Conservation (phyloP, 1,140 invertebrate genomes). For the Vanessa tameamea region DNA sequence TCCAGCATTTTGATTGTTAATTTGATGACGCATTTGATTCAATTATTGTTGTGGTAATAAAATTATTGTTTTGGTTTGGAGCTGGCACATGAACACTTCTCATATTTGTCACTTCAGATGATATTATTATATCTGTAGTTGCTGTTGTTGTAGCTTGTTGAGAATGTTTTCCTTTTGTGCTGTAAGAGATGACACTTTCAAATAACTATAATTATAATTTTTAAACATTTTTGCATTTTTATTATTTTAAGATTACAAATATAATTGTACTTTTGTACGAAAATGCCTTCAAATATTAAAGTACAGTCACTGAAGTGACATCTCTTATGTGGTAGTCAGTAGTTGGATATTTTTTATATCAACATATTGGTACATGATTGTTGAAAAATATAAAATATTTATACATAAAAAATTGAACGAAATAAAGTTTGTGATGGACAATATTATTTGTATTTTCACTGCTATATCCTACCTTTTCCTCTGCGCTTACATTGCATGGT, state of each 20-base stretch:
- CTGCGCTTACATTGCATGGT: constrained; percentile 38
- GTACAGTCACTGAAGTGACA: constrained; percentile 13
- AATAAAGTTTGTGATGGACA: constrained; percentile 49
- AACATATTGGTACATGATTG: constrained; percentile 27
- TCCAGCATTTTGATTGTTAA: constrained; percentile 21
- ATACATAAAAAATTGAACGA: constrained; percentile 40
- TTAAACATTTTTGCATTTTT: constrained; percentile 13
- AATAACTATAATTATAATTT: constrained; percentile 12
- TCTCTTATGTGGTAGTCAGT: constrained; percentile 34
- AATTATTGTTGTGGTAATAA: constrained; percentile 6
- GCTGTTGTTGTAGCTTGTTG: constrained; percentile 33
- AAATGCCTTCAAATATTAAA: constrained; percentile 9
- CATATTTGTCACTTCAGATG: constrained; percentile 27
- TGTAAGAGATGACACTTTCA: constrained; percentile 27
- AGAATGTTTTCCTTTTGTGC: constrained; percentile 32
- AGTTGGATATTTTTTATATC: constrained; percentile 25
- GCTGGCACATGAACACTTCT: constrained; percentile 32
- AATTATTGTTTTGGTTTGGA: constrained; percentile 29
- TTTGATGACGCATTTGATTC: constrained; percentile 11
- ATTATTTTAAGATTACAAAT: not conserved
- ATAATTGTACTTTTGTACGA: constrained; percentile 15
- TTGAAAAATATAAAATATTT: constrained; percentile 35
- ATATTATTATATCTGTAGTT: constrained; percentile 31
- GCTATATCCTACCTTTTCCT: constrained; percentile 45
- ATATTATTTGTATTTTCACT: constrained; percentile 47